Base-by-base conservation (phyloP, 2,113 vertebrate species). In the Chaetura pelagica region DNA sequence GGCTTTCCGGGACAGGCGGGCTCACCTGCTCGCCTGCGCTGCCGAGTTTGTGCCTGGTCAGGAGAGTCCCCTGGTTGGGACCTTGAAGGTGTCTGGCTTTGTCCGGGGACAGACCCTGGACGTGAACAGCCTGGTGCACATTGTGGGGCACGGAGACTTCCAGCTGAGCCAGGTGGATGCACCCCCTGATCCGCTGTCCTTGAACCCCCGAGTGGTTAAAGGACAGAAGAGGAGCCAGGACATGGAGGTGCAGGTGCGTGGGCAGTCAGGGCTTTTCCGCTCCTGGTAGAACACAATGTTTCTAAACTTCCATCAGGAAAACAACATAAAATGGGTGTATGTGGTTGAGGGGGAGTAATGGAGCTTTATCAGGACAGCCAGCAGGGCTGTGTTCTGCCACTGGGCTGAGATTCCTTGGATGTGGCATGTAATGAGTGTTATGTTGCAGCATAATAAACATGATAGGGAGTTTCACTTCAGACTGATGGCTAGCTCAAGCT, bases 141-240 rank as follows among this genome's bases (percentile, higher is more conserved):
- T 99, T 8, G 97, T 98, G 90, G 99, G 99, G 51, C 98, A 99
- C 1, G 99, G 99, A 54, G 99, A 99, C 97, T 99, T 99, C 97
- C 99, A 99, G 97, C 97, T 99, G 93, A 98, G 98, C 81, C 99
- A 99, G 93, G 98, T 99, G 35, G 99, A 99, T 92, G 99, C 98
- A 0, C 98, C 99, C 4, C 54, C 95, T 4, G 99, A 99, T 69
- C 99, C 99, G 4, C 98, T 99, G 35, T 98, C 98, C 18, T 90
- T 99, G 66, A 98, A 98, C 89, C 75, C 97, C 23, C 95, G 97
- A 14, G 46, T 93, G 46, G 52, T 94, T 42, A 98, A 98, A 91
- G 59, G 86, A 12, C 95, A 83, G 57, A 93, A 96, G 46, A 99
- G 95, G 90, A 98, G 91, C 74, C 96, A 97, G 82, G 98, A 98